Conservation (phyloP, 2,888 invertebrate species). For the Calameuta idolon region DNA sequence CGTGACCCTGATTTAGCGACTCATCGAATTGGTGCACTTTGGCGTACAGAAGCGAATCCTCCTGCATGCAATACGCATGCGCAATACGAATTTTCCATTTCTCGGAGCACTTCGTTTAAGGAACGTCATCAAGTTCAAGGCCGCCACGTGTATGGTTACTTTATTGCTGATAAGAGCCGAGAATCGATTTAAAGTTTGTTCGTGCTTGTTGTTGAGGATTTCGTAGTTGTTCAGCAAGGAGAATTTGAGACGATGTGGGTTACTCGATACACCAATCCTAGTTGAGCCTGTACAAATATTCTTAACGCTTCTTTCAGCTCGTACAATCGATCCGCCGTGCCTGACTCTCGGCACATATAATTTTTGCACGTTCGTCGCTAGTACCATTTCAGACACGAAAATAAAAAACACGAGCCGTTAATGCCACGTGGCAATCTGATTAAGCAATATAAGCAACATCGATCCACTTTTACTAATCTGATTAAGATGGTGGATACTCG, state of each 20-base stretch:
- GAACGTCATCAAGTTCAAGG: background rate
- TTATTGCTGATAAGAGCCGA: background rate
- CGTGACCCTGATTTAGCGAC: background rate
- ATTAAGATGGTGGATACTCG: background rate
- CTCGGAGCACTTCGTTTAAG: background rate
- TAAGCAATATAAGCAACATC: background rate
- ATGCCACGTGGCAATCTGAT: background rate
- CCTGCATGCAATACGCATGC: background rate
- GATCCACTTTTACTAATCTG: background rate
- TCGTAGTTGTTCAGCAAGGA: background rate
- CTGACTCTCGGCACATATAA: background rate
- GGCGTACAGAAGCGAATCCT: background rate
- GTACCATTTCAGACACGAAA: background rate
- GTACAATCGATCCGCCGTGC: background rate
- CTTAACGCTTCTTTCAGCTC: background rate
- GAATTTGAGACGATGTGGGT: background rate
- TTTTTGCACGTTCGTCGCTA: background rate
- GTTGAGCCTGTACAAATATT: background rate
- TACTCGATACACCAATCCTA: background rate
- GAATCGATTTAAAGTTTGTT: background rate
- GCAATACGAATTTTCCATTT: background rate
- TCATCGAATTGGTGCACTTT: too few species aligned
- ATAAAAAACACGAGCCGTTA: background rate
- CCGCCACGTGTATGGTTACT: background rate
- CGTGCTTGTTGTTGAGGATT: background rate